Conservation (phyloP, 2,113 vertebrate species). For the Phycodurus eques region DNA sequence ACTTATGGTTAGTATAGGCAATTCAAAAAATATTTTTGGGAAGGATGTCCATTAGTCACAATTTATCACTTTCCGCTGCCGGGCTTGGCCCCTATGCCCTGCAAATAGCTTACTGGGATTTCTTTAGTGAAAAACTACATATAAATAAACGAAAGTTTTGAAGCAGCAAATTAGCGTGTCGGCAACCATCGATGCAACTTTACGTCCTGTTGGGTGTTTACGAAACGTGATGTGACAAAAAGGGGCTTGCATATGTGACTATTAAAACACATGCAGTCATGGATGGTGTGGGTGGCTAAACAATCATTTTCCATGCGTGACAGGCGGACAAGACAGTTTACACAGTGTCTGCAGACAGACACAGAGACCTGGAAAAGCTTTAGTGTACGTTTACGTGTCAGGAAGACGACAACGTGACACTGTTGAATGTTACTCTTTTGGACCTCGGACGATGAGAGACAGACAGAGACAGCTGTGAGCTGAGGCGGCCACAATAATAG, state of each 20-base stretch:
- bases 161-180: slow-evolving; percentile 17
- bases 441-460: slow-evolving; percentile 46
- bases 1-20: too few species aligned
- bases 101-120: too few species aligned
- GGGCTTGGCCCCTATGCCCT: too few species aligned
- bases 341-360: slow-evolving; percentile 71
- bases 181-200: background rate
- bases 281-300: slow-evolving; percentile 26
- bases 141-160: slow-evolving; percentile 36
- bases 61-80: too few species aligned
- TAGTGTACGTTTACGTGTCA: slow-evolving; percentile 48
- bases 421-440: slow-evolving; percentile 31
- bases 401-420: slow-evolving; percentile 19
- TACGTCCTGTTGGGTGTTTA: slow-evolving; percentile 11
- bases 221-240: slow-evolving; percentile 10
- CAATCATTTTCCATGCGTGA: slow-evolving; percentile 52
- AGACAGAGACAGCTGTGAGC: slow-evolving; percentile 50
- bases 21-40: too few species aligned
- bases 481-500: slow-evolving; percentile 43
- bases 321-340: slow-evolving; percentile 55
- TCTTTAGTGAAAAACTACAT: slow-evolving; percentile 4
- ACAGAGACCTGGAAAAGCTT: slow-evolving; percentile 71
- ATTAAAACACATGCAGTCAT: slow-evolving; percentile 25
- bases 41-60: too few species aligned
- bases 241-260: slow-evolving; percentile 4